These are phyloP conservation scores for Pogoniulus pusillus DNA, from an alignment of 2,797 vertebrate species.

Conservation along the genomic window DNA sequence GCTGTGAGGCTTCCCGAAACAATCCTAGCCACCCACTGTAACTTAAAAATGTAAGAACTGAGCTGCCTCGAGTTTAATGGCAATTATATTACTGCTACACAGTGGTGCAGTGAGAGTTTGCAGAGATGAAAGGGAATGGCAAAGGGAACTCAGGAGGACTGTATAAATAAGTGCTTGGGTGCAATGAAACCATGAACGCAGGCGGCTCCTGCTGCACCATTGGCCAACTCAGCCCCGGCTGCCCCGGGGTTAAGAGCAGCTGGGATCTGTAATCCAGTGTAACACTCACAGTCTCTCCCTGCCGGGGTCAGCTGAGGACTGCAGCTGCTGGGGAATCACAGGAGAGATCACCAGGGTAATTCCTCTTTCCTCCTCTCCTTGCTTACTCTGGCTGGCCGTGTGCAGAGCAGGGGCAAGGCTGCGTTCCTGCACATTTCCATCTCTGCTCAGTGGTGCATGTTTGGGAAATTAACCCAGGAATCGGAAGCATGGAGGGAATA, in stretches of 20 bases:
- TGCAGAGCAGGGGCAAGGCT: neutral
- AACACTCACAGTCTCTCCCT: slow-evolving; percentile 19
- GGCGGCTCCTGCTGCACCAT: neutral
- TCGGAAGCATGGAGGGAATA: fast-evolving
- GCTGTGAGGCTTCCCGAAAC: neutral
- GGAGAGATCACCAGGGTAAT: slow-evolving; percentile 36
- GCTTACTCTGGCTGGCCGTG: neutral
- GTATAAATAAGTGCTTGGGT: neutral
- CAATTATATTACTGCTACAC: neutral
- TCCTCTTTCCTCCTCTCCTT: neutral
- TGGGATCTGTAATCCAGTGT: slow-evolving; percentile 42
- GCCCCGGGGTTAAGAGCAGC: slow-evolving; percentile 36
- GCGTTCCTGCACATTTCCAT: neutral
- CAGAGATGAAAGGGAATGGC: neutral
- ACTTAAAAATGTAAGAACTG: neutral
- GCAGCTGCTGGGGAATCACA: slow-evolving; percentile 46
- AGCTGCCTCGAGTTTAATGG: neutral
- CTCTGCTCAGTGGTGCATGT: fast-evolving
- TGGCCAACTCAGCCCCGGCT: neutral
- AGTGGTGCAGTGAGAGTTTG: neutral
- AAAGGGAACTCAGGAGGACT: neutral
- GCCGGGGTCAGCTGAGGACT: slow-evolving; percentile 49
- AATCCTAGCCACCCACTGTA: neutral
- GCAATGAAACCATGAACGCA: neutral
- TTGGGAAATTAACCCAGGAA: neutral